Base-by-base conservation (phyloP, 2,113 vertebrate genomes). In the Acanthisitta chloris region DNA sequence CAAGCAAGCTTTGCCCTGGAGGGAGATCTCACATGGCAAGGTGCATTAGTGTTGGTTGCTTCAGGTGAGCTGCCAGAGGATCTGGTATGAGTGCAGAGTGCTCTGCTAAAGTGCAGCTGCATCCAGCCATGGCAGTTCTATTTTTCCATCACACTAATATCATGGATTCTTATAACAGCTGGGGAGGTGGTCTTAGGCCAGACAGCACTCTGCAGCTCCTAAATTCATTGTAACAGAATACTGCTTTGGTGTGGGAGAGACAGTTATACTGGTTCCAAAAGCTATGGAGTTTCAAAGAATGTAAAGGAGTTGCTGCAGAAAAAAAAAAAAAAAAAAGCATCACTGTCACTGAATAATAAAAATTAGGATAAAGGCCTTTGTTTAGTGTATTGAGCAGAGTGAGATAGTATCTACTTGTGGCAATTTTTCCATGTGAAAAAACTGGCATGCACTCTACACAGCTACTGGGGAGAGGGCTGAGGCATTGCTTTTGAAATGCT, bases 401-500 rank as follows among this genome's bases (percentile, higher is more conserved):
- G 46, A 42, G 17, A 5, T 14, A 42, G 6, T 31, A 31, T 1
- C 4, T 73, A 29, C 8, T 38, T 57, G 25, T 20, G n/a, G 8
- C 1, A 4, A 25, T 21, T 36, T 46, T 19, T 80, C 26, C 2
- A 4, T 15, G 2, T 18, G 23, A 9, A n/a, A 40, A 45, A 61
- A 6, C 5, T 57, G 26, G 4, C 9, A 33, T 0, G 0, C 10
- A 26, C 2, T 16, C 15, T 26, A 18, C 1, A 23, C 6, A 36
- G 8, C 8, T 69, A 31, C 23, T 74, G 40, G 9, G 34, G 58
- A 17, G 14, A 59, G 26, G 31, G 3, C 10, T 72, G 26, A 6
- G 15, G 9, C 18, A 9, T 73, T 78, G 54, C 8, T 55, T 87
- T 6, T 34, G 51, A 25, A 67, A 15, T 58, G 14, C 34, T 16